phyloP scores from a whole-genome alignment of 2,113 vertebrate species.

The Fulica atra region DNA sequence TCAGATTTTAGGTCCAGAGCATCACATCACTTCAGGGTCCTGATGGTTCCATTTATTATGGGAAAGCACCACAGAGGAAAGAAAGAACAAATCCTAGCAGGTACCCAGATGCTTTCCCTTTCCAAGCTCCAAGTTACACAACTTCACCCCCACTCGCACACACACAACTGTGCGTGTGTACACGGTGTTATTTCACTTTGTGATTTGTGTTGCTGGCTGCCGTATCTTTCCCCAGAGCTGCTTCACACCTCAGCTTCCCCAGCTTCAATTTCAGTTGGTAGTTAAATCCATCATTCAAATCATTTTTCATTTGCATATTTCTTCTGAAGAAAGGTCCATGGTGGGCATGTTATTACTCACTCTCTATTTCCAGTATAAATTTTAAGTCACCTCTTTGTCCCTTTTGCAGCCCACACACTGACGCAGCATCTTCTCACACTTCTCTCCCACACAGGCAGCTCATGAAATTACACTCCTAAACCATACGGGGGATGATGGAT shows the following conservation, averaged over 20 bases:
- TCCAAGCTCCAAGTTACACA: background rate
- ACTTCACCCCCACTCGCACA: background rate
- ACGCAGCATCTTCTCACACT: conserved; percentile 61
- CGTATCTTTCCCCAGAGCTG: background rate
- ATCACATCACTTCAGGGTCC: background rate
- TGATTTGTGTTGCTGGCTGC: background rate
- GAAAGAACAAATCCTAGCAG: background rate
- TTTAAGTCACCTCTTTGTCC: conserved; percentile 56
- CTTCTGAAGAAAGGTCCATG: conserved; percentile 12
- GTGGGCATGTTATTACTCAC: conserved; percentile 50
- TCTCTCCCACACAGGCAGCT: conserved; percentile 62
- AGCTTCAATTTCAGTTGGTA: background rate
- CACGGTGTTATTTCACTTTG: background rate
- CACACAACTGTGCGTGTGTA: too few relatives aligned
- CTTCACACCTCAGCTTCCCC: conserved; percentile 29
- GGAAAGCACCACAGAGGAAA: background rate
- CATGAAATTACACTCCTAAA: conserved; percentile 46
- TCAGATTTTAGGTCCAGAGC: background rate
- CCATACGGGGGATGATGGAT: conserved; percentile 24
- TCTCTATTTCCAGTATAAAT: conserved; percentile 54
- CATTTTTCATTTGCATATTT: background rate
- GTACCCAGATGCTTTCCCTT: background rate
- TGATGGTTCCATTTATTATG: background rate
- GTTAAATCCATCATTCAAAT: conserved; percentile 13
- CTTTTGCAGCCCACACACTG: conserved; percentile 55